Evolutionary conservation across 2,888 invertebrate species (phyloP).

Genomic region (Pollenia amentaria): DNA sequence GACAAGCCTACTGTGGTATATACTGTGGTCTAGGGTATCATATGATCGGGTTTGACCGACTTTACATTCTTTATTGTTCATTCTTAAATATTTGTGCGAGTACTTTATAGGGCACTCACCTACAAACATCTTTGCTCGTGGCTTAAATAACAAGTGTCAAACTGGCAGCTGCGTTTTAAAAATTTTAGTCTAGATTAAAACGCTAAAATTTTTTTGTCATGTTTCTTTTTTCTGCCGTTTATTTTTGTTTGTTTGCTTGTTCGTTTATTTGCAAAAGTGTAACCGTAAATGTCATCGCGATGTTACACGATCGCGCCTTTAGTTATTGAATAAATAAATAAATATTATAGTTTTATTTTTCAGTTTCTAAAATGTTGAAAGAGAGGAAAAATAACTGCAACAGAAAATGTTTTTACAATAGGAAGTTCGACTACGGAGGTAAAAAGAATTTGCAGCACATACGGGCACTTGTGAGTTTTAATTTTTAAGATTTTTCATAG

Average conservation of each 20-base stretch:
- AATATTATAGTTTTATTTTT: constrained; percentile 42
- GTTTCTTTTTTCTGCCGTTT: constrained; percentile 32
- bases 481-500: neutral
- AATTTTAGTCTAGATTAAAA: constrained; percentile 67
- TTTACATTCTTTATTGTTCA: too few species aligned
- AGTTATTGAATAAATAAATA: constrained; percentile 67
- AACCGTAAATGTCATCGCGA: constrained; percentile 69
- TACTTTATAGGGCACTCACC: neutral
- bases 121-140: constrained; percentile 11
- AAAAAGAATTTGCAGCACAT: neutral
- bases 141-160: constrained; percentile 71
- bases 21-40: too few species aligned
- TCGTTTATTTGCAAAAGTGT: constrained; percentile 58
- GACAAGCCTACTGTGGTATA: too few species aligned
- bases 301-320: constrained; percentile 63
- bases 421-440: neutral
- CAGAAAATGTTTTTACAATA: neutral
- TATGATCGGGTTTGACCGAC: too few species aligned
- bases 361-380: neutral
- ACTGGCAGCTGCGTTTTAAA: constrained; percentile 71
- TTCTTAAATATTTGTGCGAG: too few species aligned
- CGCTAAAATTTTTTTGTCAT: constrained; percentile 41
- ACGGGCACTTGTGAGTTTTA: neutral
- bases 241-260: constrained; percentile 21
- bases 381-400: constrained; percentile 14